These are phyloP conservation scores for Solenodon paradoxus DNA, from an alignment of 2,113 vertebrate genomes.

Conservation along the genomic window DNA sequence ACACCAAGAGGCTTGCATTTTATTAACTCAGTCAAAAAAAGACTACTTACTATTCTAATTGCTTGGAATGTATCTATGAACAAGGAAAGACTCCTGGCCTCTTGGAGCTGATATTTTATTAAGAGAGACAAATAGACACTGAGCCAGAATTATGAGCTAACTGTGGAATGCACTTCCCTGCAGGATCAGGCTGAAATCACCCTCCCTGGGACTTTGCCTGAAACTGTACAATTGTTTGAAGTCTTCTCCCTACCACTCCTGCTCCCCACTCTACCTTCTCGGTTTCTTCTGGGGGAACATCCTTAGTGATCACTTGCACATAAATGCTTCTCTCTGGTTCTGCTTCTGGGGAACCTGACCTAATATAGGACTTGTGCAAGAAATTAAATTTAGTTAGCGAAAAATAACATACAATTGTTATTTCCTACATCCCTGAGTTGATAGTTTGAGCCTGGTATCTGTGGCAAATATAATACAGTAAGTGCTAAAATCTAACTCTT, in stretches of 20 bases:
- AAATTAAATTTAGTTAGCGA: not conserved
- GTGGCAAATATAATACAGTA: not conserved
- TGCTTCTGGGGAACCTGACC: not conserved
- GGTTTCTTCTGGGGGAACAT: not conserved
- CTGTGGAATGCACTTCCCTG: not conserved
- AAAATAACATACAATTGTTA: not conserved
- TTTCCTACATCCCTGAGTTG: not conserved
- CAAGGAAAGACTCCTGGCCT: not conserved
- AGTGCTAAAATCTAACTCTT: not conserved
- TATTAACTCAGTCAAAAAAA: slow-evolving; percentile 8
- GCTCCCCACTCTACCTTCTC: not conserved
- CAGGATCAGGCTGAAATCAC: not conserved
- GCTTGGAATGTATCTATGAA: not conserved
- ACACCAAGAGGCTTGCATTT: not conserved
- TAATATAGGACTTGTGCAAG: not conserved
- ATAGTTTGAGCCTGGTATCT: not conserved
- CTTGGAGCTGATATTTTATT: not conserved
- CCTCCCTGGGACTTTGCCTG: not conserved
- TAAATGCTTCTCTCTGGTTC: not conserved
- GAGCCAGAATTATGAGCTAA: not conserved
- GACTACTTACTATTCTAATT: not conserved
- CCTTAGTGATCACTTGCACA: not conserved
- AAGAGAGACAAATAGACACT: not conserved
- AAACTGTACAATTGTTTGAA: not conserved
- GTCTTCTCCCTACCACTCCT: not conserved